phyloP scores from a whole-genome alignment of 2,797 vertebrate species.

The Gymnopithys bicolor region DNA sequence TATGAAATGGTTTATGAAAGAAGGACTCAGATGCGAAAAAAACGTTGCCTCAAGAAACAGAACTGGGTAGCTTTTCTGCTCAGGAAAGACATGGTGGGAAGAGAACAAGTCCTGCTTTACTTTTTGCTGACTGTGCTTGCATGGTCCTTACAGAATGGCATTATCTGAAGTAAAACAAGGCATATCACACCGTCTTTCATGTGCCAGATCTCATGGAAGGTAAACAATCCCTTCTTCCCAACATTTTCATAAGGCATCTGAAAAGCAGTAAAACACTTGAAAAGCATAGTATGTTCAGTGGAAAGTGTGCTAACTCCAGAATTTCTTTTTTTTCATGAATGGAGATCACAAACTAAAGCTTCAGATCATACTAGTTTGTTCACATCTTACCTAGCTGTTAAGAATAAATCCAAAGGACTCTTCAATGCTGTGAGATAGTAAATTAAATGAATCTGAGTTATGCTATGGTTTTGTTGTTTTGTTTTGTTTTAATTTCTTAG shows the following conservation, averaged over 20 bases:
- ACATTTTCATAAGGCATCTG: background rate
- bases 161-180: background rate
- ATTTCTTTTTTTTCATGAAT: background rate
- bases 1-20: background rate
- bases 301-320: background rate
- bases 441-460: background rate
- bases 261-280: background rate
- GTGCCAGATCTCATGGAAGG: background rate
- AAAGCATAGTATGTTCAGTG: background rate
- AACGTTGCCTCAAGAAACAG: background rate
- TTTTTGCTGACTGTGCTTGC: background rate
- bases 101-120: background rate
- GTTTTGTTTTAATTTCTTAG: background rate
- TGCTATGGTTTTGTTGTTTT: too few species aligned
- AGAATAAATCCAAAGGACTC: background rate
- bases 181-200: background rate
- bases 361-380: background rate
- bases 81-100: background rate
- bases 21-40: background rate
- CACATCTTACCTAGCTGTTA: background rate
- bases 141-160: background rate
- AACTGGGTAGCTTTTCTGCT: background rate
- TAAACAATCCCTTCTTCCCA: background rate
- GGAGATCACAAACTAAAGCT: background rate
- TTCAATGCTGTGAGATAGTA: background rate